Conservation (phyloP, 1,140 invertebrate species). For the Papilio polyxenes region DNA sequence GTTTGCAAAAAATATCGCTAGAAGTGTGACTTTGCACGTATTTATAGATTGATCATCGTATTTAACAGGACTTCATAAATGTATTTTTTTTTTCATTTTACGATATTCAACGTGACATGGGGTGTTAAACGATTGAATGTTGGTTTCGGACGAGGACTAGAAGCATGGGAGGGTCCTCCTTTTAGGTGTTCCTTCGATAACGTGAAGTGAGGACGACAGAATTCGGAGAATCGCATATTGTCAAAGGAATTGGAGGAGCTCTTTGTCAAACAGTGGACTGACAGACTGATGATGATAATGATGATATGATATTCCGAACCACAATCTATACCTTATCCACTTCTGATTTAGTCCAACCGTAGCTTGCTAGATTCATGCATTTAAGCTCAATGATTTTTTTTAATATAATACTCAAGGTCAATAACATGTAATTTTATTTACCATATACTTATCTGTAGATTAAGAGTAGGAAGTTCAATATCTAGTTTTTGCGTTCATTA, state of each 20-base stretch:
- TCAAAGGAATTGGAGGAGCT: too few species aligned
- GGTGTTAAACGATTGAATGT: too few species aligned
- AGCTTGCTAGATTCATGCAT: neutral
- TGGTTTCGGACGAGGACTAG: too few species aligned
- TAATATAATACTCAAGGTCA: neutral
- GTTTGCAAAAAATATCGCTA: slow-evolving; percentile 47
- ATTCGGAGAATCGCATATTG: too few species aligned
- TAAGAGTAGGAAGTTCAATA: neutral
- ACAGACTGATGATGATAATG: too few species aligned
- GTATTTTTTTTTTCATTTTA: neutral
- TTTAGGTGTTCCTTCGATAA: too few species aligned
- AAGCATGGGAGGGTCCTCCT: too few species aligned
- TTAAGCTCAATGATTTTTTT: neutral
- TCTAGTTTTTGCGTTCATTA: slow-evolving; percentile 2
- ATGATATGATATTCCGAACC: too few species aligned
- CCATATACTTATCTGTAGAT: neutral
- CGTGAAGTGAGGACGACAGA: too few species aligned
- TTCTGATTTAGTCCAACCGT: too few species aligned
- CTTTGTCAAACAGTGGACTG: too few species aligned
- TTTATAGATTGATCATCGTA: slow-evolving; percentile 14
- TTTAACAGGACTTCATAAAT: neutral
- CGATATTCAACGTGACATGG: neutral
- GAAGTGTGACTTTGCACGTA: slow-evolving; percentile 43
- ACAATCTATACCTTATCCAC: too few species aligned
- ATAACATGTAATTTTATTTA: neutral